A percentile compares a stretch with the other conserved stretches of the same genome.
These are phyloP conservation scores for Poeciliopsis paucimaculata DNA, from an alignment of 2,797 vertebrate species.

Conservation along the genomic window DNA sequence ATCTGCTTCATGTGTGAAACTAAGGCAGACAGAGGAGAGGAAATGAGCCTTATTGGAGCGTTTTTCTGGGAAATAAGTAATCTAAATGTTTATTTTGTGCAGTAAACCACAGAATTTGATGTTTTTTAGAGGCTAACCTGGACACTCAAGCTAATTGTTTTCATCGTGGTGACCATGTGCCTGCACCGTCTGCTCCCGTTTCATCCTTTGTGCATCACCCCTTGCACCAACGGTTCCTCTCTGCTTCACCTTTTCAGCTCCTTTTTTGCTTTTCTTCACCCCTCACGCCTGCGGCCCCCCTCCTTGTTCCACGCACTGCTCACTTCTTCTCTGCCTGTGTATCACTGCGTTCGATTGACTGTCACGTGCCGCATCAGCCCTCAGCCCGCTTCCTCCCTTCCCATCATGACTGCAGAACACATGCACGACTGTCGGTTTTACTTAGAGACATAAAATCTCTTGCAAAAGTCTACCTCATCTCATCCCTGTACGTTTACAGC, in stretches of 20 bases:
- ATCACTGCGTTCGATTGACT: not conserved
- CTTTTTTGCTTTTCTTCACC: constrained; percentile 13
- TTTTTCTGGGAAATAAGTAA: not conserved
- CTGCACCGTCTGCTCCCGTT: constrained; percentile 3
- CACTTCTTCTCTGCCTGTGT: constrained; percentile 14
- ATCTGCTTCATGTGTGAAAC: not conserved
- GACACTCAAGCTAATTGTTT: constrained; percentile 17
- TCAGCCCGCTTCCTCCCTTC: constrained; percentile 7
- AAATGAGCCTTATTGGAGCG: not conserved
- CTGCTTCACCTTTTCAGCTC: not conserved
- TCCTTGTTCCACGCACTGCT: constrained; percentile 13
- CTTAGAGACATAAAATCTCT: not conserved
- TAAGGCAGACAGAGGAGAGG: not conserved
- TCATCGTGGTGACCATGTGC: not conserved
- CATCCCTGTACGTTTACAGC: constrained; percentile 4
- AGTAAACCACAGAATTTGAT: not conserved
- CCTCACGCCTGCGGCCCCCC: not conserved
- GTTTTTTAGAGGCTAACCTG: not conserved
- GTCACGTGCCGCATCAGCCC: constrained; percentile 4
- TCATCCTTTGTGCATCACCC: constrained; percentile 8
- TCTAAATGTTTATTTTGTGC: not conserved
- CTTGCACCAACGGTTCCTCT: not conserved
- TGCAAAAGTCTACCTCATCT: not conserved
- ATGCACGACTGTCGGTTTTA: not conserved
- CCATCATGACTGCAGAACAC: constrained; percentile 6